phyloP scores from a whole-genome alignment of 2,797 vertebrate genomes.

The Lepus townsendii region DNA sequence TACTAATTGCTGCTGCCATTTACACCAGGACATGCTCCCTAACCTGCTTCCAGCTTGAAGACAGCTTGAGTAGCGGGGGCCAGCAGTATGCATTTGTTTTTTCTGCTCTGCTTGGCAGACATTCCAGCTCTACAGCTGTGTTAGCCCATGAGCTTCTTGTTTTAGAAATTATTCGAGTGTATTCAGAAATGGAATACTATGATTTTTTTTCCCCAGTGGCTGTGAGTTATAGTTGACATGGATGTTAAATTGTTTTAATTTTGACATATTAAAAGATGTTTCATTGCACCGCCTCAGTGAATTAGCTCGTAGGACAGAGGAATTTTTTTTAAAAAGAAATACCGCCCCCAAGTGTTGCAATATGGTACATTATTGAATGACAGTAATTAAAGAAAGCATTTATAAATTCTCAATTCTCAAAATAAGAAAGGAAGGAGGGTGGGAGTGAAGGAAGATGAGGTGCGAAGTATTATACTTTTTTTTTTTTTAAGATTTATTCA shows the following conservation, averaged over 20 bases:
- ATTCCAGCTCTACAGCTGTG: constrained; percentile 11
- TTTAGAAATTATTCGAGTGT: constrained; percentile 39
- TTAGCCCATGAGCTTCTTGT: constrained; percentile 36
- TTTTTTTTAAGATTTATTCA: no score
- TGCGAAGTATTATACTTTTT: no score
- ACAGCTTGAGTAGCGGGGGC: neutral
- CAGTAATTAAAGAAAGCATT: constrained; percentile 27
- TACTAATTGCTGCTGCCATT: constrained; percentile 61
- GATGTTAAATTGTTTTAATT: constrained; percentile 56
- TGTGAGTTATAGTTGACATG: constrained; percentile 58
- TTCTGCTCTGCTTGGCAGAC: constrained; percentile 7
- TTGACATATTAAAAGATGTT: constrained; percentile 34
- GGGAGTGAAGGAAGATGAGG: no score
- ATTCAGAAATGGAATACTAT: constrained; percentile 35
- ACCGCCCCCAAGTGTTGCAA: constrained; percentile 86
- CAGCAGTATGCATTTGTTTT: neutral
- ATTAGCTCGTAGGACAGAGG: neutral
- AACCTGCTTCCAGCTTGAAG: constrained; percentile 34
- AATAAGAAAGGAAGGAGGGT: no score
- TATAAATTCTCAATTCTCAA: neutral
- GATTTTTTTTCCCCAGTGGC: neutral
- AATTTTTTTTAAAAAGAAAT: constrained; percentile 79
- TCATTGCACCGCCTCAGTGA: neutral
- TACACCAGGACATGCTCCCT: neutral
- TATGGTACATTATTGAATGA: neutral